Base-by-base conservation (phyloP, 1,140 invertebrate species). In the Diorhabda carinulata region DNA sequence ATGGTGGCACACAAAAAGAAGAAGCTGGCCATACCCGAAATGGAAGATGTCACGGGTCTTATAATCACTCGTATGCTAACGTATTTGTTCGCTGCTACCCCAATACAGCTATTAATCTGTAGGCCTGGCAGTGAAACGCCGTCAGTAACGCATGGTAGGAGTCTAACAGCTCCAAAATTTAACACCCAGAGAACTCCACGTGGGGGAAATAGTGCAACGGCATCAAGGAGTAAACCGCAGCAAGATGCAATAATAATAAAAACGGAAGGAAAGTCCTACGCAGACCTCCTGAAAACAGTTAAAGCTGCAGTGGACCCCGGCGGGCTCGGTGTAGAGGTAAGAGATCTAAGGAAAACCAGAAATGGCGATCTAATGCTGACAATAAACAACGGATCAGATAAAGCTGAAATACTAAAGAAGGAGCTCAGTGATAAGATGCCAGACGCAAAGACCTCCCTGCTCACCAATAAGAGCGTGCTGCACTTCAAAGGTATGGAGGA, bases 341-440 rank as follows among this genome's bases (percentile, higher is more conserved):
- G 25, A 61, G 7, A 67, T n/a, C 9, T 67, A 6, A 61, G 10
- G n/a, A 60, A 47, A 47, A 67, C 59, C 3, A 43, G 7, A 40
- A 67, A 42, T 2, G 10, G 44, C 4, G 65, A 67, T 5, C 59
- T 67, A 2, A n/a, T 61, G 10, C 59, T 67, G 3, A 67, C 65
- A 2, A 10, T 67, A 5, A 5, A 60, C 9, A 67, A 67, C 10
- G 65, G 58, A 6, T 3, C 4, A 43, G 47, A 60, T 4, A 59
- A 67, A 59, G 43, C 57, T 3, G 43, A 67, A 44, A 25, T 41
- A 9, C 43, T 67, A 5, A 60, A 60, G 41, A n/a, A n/a, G n/a
- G 44, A 59, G 7, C 8, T 9, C n/a, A 2, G 59, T 3, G 10
- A 10, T 4, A 25, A 67, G 10, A 60, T 44, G 40, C 41, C 65